Conservation (phyloP, 2,113 vertebrate genomes). For the Laterallus jamaicensis region DNA sequence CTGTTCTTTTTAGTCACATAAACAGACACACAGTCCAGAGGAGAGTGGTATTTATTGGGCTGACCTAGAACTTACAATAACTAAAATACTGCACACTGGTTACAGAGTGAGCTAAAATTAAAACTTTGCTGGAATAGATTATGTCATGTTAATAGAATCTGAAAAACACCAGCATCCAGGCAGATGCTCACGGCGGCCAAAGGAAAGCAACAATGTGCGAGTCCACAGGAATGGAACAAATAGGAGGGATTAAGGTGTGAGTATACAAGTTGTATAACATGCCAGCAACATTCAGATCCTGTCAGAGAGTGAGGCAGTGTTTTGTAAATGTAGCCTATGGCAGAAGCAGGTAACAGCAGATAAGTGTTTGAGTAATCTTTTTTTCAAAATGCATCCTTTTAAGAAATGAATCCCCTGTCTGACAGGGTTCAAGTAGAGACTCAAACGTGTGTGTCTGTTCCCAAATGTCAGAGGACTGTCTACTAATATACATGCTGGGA, state of each 20-base stretch:
- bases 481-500: neutral
- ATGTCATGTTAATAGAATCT: slow-evolving; percentile 35
- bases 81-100: slow-evolving; percentile 9
- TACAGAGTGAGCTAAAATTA: slow-evolving; percentile 48
- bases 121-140: slow-evolving; percentile 43
- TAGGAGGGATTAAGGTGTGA: neutral
- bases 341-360: neutral
- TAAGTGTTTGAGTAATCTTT: neutral
- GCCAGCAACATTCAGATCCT: neutral
- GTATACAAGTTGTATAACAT: neutral
- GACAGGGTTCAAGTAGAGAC: neutral
- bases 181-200: accelerated
- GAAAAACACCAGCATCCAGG: slow-evolving; percentile 19
- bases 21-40: neutral
- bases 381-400: neutral
- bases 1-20: neutral
- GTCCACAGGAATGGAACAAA: neutral
- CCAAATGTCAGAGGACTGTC: neutral
- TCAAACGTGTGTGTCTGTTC: neutral
- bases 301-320: neutral
- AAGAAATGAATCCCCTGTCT: neutral
- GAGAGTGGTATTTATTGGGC: neutral
- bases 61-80: slow-evolving; percentile 8
- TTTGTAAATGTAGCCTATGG: neutral
- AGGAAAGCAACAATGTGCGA: neutral